phyloP scores from a whole-genome alignment of 2,797 vertebrate genomes.

The Ctenosaura bakeri region DNA sequence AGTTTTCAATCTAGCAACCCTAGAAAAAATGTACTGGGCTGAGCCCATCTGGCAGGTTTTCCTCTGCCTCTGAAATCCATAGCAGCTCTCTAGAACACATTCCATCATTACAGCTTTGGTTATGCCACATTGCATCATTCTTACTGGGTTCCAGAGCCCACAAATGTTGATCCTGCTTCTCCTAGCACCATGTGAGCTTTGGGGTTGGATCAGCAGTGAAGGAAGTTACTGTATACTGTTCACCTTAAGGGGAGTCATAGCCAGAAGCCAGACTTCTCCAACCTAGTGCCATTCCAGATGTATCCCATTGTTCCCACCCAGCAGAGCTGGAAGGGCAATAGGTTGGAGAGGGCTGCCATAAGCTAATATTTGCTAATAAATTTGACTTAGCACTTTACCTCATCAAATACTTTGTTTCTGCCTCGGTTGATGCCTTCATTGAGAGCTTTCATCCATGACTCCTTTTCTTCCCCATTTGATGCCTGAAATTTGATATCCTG shows the following conservation, averaged over 20 bases:
- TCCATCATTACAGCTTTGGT: background rate
- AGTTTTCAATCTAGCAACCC: no score
- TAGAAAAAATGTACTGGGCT: background rate
- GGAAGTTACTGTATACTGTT: background rate
- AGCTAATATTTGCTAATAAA: background rate
- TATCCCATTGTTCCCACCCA: background rate
- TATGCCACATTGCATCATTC: background rate
- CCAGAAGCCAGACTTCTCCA: background rate
- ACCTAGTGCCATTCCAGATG: background rate
- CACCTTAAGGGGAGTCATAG: background rate
- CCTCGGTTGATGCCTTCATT: slow-evolving; percentile 90
- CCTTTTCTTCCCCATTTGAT: slow-evolving; percentile 89
- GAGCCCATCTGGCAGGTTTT: background rate
- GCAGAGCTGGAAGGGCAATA: background rate
- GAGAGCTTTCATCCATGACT: slow-evolving; percentile 94
- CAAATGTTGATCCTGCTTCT: no score
- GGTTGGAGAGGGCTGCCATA: background rate
- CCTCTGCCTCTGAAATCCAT: background rate
- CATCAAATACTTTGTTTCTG: slow-evolving; percentile 95
- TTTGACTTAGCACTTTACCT: slow-evolving; percentile 80
- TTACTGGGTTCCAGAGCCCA: background rate
- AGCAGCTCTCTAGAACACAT: background rate
- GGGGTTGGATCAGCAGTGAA: background rate
- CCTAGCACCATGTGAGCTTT: background rate
- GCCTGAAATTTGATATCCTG: slow-evolving; percentile 92